Base-by-base conservation (phyloP, 2,888 invertebrate genomes). In the Desoria tigrina region DNA sequence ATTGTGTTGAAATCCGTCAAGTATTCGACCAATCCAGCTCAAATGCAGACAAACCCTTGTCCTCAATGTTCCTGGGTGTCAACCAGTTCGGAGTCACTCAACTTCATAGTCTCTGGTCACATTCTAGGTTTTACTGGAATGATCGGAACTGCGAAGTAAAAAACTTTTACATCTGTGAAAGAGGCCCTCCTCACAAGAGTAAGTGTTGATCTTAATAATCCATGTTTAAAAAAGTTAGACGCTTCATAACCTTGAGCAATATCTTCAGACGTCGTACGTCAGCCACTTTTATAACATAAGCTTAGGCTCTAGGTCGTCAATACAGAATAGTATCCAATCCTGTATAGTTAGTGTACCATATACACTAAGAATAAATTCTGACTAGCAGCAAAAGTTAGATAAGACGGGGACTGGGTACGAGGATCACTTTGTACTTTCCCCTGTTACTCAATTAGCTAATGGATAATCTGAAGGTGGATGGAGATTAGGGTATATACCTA, bases 1-100 rank as follows among this genome's bases (percentile, higher is more conserved):
- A 81, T 64, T 81, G 81, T 69, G 79, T 81, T 2, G 81, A 81
- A 72, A 74, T 81, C 32, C 74, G 80, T 32, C 74, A 77, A 55
- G 57, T 66, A 23, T 39, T 62, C 28, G 39, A 49, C 14, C 50
- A 51, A 27, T 42, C 58, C 9, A 58, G 49, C 27, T 56, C 66
- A 9, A 9, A 9, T n/a, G 39, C 23, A 4, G 32, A 16, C 6
- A 27, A 53, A 16, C 26, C 42, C 4, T 61, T 56, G 6, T 65
- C 68, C 7, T 62, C 64, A 16, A 27, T 27, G 16, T 42, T 45
- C 45, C 45, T 53, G 37, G 42, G 56, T 56, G 50, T 24, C 18
- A 28, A 42, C 39, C 57, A 14, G 42, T 18, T 11, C 28, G 37
- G 42, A 57, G 61, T 51, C 53, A 62, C 61, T 42, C 54, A 26